Conservation (phyloP, 1,140 invertebrate species). For the Drosophila paulistorum region DNA sequence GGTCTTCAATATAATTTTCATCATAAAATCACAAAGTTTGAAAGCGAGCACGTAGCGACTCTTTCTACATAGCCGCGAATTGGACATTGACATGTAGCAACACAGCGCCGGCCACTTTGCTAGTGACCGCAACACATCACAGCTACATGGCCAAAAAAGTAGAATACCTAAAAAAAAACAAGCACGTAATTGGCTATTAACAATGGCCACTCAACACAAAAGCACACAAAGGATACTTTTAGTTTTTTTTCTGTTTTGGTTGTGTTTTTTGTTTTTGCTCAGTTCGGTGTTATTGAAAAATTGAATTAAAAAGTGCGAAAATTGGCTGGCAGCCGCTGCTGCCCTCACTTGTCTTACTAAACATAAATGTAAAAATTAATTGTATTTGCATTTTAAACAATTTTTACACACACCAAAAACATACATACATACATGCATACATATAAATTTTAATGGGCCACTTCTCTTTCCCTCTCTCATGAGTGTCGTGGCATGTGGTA, state of each 20-base stretch:
- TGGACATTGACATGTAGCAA: conserved; percentile 44
- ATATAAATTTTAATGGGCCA: conserved; percentile 29
- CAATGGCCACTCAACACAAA: conserved; percentile 49
- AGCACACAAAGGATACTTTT: conserved; percentile 49
- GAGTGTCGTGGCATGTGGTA: not conserved
- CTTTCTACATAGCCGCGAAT: conserved; percentile 33
- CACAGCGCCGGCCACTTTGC: conserved; percentile 16
- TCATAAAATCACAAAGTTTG: conserved; percentile 73
- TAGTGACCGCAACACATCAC: conserved; percentile 1
- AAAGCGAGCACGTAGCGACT: conserved; percentile 60
- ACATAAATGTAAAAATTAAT: conserved; percentile 76
- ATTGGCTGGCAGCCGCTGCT: conserved; percentile 41
- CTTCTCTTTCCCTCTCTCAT: not conserved
- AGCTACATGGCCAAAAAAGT: conserved; percentile 5
- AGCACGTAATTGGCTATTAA: conserved; percentile 77
- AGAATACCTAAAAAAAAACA: conserved; percentile 28
- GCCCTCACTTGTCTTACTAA: conserved; percentile 33
- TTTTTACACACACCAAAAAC: not conserved
- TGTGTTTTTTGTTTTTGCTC: conserved; percentile 2
- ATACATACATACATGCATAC: too few species aligned
- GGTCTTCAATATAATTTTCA: conserved; percentile 40
- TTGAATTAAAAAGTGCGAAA: conserved; percentile 79
- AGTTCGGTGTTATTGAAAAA: conserved; percentile 57
- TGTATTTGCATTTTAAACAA: conserved; percentile 68
- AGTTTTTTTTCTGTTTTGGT: conserved; percentile 13